Conservation (phyloP, 1,140 invertebrate genomes). For the Drosophila albomicans region DNA sequence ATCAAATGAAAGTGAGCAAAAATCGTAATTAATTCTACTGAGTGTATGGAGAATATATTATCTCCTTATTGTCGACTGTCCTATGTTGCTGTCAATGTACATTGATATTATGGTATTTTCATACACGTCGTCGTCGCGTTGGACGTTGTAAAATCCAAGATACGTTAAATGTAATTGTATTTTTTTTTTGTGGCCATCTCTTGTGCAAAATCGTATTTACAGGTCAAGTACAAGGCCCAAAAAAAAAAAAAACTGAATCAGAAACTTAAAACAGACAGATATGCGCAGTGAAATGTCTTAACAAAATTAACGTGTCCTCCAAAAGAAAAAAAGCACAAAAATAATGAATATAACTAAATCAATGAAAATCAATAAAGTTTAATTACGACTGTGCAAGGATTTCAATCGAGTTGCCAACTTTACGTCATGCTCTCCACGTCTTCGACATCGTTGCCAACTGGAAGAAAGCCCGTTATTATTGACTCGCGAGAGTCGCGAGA, state of each 20-base stretch:
- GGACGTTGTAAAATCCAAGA: not conserved
- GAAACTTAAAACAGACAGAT: not conserved
- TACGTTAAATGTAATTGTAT: not conserved
- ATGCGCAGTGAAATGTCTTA: not conserved
- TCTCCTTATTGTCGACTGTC: not conserved
- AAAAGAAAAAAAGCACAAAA: not conserved
- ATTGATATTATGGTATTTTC: not conserved
- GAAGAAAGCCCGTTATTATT: not conserved
- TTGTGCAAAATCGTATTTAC: conserved; percentile 1
- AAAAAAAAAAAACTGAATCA: not conserved
- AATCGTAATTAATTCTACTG: not conserved
- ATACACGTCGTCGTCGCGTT: not conserved
- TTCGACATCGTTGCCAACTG: not conserved
- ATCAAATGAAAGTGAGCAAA: not conserved
- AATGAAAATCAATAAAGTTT: conserved; percentile 1
- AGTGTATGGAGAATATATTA: not conserved
- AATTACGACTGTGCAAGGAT: not conserved
- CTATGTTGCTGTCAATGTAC: too few relatives aligned
- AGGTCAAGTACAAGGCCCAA: conserved; percentile 6
- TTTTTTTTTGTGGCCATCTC: not conserved
- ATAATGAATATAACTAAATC: not conserved
- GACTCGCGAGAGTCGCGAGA: not conserved
- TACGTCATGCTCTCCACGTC: not conserved
- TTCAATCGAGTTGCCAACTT: not conserved
- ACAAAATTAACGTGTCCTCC: too few relatives aligned